Conservation (phyloP, 2,797 vertebrate genomes). For the Kryptolebias ocellatus region DNA sequence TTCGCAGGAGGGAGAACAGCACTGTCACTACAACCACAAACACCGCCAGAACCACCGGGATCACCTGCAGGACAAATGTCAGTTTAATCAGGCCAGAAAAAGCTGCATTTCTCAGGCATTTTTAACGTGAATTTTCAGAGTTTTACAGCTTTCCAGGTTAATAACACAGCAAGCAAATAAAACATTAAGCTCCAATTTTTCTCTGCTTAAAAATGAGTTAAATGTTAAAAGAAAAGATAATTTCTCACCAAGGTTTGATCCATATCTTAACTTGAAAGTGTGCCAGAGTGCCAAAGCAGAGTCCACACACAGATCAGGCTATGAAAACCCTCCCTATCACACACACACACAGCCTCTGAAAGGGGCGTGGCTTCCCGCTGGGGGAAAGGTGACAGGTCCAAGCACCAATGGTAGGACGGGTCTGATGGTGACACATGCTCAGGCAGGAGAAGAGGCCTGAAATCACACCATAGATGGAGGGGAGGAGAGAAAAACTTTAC, state of each 20-base stretch:
- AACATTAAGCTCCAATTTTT: neutral
- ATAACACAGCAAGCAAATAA: no score
- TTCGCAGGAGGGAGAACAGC: constrained; percentile 53
- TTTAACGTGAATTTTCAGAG: neutral
- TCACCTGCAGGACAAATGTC: constrained; percentile 32
- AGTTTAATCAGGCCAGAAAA: neutral
- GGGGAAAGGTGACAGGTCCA: constrained; percentile 42
- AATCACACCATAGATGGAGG: constrained; percentile 60
- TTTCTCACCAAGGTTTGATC: constrained; percentile 63
- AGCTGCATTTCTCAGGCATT: neutral
- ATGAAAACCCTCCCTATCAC: neutral
- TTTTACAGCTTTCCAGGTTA: neutral
- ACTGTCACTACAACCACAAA: constrained; percentile 29
- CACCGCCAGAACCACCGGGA: constrained; percentile 31
- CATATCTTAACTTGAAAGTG: constrained; percentile 41
- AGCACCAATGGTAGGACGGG: constrained; percentile 58
- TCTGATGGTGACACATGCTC: constrained; percentile 16
- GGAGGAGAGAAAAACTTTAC: constrained; percentile 10
- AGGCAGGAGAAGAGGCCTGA: constrained; percentile 18
- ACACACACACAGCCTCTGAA: constrained; percentile 10
- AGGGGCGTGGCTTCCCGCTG: constrained; percentile 33
- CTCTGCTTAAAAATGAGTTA: neutral
- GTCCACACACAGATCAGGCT: constrained; percentile 43
- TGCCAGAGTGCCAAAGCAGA: constrained; percentile 38
- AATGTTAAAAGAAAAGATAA: neutral